phyloP scores from a whole-genome alignment of 1,140 invertebrate species.

The Hypothenemus hampei region DNA sequence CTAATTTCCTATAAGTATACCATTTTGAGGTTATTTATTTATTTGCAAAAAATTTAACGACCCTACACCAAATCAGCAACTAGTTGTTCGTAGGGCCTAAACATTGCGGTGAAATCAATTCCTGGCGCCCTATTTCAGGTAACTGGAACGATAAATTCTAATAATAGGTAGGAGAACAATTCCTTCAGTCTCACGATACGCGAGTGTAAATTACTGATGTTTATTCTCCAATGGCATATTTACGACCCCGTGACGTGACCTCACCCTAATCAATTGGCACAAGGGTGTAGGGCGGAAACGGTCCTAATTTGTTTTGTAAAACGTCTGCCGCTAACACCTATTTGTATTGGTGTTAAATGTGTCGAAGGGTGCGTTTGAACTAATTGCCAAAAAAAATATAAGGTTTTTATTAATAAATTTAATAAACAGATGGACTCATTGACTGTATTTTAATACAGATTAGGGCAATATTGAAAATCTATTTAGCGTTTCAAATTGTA shows the following conservation, averaged over 20 bases:
- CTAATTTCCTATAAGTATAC: too few relatives aligned
- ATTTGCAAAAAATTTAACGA: too few relatives aligned
- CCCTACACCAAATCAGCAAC: too few relatives aligned
- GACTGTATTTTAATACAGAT: neutral
- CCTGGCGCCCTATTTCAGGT: too few relatives aligned
- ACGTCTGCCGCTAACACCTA: constrained; percentile 9
- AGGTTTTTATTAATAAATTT: too few relatives aligned
- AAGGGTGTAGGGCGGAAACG: constrained; percentile 18
- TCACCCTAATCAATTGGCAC: constrained; percentile 21
- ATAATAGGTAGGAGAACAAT: constrained; percentile 5
- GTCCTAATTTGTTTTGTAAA: constrained; percentile 22
- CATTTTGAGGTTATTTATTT: too few relatives aligned
- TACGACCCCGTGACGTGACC: constrained; percentile 19
- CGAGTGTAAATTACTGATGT: constrained; percentile 22
- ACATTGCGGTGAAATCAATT: too few relatives aligned
- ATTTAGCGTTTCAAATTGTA: too few relatives aligned
- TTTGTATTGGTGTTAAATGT: constrained; percentile 4
- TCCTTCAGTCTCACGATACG: constrained; percentile 10
- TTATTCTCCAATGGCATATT: constrained; percentile 26
- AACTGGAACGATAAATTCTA: constrained; percentile 3
- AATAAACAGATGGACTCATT: too few relatives aligned
- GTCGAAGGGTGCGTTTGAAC: too few relatives aligned
- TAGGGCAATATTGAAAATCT: neutral
- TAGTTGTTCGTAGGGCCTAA: too few relatives aligned
- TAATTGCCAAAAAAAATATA: too few relatives aligned